Percentiles rank a stretch among this genome's conserved stretches.
Evolutionary conservation across 2,797 vertebrate genomes (phyloP).

Genomic region (Pangasius larnaudii): DNA sequence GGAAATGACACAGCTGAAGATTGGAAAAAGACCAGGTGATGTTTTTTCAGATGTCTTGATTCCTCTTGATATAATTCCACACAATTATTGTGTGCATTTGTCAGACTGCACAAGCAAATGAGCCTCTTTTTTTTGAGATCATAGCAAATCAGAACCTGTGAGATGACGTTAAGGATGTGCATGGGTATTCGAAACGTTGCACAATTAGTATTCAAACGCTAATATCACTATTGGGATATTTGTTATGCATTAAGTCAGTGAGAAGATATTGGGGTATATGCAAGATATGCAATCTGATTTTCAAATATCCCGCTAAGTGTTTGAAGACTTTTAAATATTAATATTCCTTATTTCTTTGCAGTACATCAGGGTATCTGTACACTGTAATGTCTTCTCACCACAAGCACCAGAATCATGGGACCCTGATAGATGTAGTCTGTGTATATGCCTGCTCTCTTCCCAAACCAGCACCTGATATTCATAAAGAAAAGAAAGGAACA

Average conservation of each 20-base stretch:
- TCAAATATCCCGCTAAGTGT: no score
- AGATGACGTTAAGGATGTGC: no score
- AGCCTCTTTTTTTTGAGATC: no score
- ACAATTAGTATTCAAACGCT: no score
- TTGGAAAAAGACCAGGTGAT: no score
- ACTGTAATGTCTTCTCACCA: slow-evolving; percentile 71
- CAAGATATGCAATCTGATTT: no score
- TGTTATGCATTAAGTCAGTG: neutral
- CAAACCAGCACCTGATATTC: slow-evolving; percentile 85
- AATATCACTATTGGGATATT: neutral
- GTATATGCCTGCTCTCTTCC: slow-evolving; percentile 82
- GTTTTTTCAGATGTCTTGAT: no score
- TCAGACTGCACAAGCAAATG: neutral
- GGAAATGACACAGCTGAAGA: no score
- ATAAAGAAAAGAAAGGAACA: neutral
- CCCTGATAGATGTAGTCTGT: slow-evolving; percentile 90
- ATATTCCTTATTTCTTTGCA: neutral
- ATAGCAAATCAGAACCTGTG: no score
- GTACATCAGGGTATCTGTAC: neutral
- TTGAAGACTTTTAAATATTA: neutral
- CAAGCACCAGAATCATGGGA: slow-evolving; percentile 85
- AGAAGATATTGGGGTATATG: neutral
- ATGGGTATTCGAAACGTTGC: no score
- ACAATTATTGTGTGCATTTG: no score
- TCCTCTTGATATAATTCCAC: no score